Evolutionary conservation across 2,113 vertebrate genomes (phyloP), one percentile per base, ranked within the genome.

Genomic region (Tylochromis polylepis): DNA sequence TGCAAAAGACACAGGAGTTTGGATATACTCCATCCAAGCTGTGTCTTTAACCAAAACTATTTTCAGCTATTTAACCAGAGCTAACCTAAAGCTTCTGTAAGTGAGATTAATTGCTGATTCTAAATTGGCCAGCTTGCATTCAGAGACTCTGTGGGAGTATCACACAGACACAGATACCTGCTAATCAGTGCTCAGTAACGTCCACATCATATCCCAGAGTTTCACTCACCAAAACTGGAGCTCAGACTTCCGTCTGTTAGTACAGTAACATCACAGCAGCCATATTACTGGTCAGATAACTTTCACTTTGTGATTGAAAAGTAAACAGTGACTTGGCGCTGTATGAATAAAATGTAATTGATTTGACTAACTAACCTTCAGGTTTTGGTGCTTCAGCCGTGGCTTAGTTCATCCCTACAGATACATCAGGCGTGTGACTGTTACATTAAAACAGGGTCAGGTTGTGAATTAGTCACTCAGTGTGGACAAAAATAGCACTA

Each of bases 121-220:
- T 62, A 36, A 62, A 62, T 36, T 62, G 59, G 59, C 59, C 18
- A 62, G 34, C 60, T 22, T 65, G 20, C 20, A 65, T 65, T 65
- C n/a, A 65, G 14, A 38, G 60, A 12, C 6, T 65, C 18, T 38
- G 60, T 14, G 34, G 60, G 34, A 65, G 20, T 0, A 65, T 65
- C 18, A 8, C 18, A 1, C 31, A 65, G 60, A 36, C 60, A 62
- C 31, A 62, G 59, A 36, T 36, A 65, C 11, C 60, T 65, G 60
- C 60, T 65, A 65, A 38, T 65, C 60, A 65, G 31, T 18, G 36
- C 60, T 65, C 60, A 65, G 60, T 38, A 65, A 65, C 11, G n/a
- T 38, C 10, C 11, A 36, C 8, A 65, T 65, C 0, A 65, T 38
- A 65, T 65, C 34, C 6, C n/a, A 38, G 34, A 38, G 11, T 65